These are phyloP conservation scores for Dermatemys mawii DNA, from an alignment of 2,113 vertebrate species.

Conservation along the genomic window DNA sequence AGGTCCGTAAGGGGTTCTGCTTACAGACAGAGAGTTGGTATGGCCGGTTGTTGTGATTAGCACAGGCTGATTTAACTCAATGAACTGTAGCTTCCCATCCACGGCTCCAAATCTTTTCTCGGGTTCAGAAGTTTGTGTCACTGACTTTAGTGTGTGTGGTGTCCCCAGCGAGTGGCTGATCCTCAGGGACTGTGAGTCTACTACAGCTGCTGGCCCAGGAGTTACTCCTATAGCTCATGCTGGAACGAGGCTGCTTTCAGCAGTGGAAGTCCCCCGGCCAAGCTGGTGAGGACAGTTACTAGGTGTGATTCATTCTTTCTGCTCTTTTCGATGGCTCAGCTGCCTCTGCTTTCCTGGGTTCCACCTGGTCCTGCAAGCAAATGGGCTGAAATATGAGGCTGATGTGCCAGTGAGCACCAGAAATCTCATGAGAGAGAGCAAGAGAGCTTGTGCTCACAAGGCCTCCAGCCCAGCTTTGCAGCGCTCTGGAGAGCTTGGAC, in stretches of 20 bases:
- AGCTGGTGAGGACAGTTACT: neutral
- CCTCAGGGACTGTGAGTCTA: neutral
- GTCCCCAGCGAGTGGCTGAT: neutral
- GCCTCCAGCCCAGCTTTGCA: neutral
- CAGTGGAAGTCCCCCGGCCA: neutral
- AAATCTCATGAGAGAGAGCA: neutral
- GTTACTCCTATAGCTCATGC: neutral
- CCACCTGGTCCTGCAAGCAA: neutral
- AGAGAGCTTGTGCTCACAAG: neutral
- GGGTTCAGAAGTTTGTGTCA: neutral
- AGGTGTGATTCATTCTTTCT: neutral
- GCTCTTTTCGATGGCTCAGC: neutral
- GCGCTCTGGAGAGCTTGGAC: neutral
- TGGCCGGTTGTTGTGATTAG: neutral
- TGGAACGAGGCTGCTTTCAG: neutral
- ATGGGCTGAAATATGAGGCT: neutral
- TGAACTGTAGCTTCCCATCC: neutral
- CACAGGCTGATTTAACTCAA: neutral
- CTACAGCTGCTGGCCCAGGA: neutral
- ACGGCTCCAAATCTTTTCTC: neutral
- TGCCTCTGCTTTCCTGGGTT: neutral
- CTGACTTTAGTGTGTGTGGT: neutral
- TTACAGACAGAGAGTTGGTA: neutral
- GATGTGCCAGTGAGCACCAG: neutral
- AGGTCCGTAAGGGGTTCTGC: neutral